phyloP scores from a whole-genome alignment of 2,888 invertebrate species.

The Timema podura region DNA sequence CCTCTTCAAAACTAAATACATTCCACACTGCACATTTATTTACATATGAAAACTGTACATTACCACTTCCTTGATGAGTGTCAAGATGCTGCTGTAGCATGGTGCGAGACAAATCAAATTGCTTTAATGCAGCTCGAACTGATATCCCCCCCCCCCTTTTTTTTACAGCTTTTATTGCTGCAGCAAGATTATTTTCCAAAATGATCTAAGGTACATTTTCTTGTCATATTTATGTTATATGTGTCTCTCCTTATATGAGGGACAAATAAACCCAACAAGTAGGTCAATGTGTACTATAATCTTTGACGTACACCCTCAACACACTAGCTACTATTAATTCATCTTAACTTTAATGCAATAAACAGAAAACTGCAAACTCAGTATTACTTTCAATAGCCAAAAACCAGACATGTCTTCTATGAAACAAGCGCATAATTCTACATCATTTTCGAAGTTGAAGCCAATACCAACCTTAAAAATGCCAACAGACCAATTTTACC shows the following conservation, averaged over 20 bases:
- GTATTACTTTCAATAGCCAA: too few relatives aligned
- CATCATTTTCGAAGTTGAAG: too few relatives aligned
- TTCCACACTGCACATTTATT: constrained; percentile 10
- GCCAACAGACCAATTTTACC: too few relatives aligned
- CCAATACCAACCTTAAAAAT: too few relatives aligned
- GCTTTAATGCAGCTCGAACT: neutral
- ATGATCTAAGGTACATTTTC: constrained; percentile 1
- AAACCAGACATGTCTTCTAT: too few relatives aligned
- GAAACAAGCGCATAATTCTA: too few relatives aligned
- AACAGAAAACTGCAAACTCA: too few relatives aligned
- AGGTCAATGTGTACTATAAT: neutral
- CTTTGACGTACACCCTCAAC: neutral
- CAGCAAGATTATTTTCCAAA: neutral
- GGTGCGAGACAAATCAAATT: constrained; percentile 3
- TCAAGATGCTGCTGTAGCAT: neutral
- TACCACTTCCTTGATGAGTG: constrained; percentile 2
- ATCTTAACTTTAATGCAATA: neutral
- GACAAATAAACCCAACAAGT: neutral
- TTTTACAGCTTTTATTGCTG: neutral
- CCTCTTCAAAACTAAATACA: constrained; percentile 6
- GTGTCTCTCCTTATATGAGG: too few relatives aligned
- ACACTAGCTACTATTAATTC: neutral
- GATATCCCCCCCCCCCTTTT: neutral
- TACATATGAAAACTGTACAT: constrained; percentile 2
- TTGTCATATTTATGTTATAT: neutral